Base-by-base conservation (phyloP, 2,888 invertebrate genomes). In the Salpingus planirostris region DNA sequence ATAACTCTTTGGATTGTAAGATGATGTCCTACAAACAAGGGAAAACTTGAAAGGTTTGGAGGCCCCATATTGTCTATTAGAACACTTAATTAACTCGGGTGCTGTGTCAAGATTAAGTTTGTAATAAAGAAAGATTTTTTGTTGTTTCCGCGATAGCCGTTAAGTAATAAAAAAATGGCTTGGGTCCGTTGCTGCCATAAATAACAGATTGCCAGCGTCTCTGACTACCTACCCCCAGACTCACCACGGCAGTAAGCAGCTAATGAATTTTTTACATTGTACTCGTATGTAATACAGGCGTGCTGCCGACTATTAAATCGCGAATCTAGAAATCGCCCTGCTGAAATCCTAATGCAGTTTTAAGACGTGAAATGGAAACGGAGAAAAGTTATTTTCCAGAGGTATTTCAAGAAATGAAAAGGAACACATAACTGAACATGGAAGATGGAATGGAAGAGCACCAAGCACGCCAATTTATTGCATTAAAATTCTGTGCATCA, bases 21-120 rank as follows among this genome's bases (percentile, higher is more conserved):
- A n/a, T n/a, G n/a, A n/a, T n/a, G n/a, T n/a, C n/a, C n/a, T n/a
- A n/a, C 22, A 11, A 21, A 21, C 22, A 21, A 10, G 25, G 13
- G 25, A 25, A 13, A 13, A 22, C 13, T 29, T 13, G 15, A 21
- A 8, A 4, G 22, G 22, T 12, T n/a, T 13, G 21, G 10, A 11
- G 27, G 18, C 13, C 22, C 29, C 29, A 29, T 29, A 29, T 29
- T 21, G 13, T 30, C 4, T 24, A 30, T 15, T 11, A 24, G 30
- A 15, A 11, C 24, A 23, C 15, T 30, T 30, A 23, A 30, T 30
- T 30, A 30, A 23, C 14, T 24, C 14, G 13, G 30, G 30, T 23
- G 23, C n/a, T 30, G 24, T 24, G 30, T 30, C 30, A 30, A 30
- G 30, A 30, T 30, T 30, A 30, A 24, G 22, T 14, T 30, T 24